Evolutionary conservation across 2,797 vertebrate genomes (phyloP).

Genomic region (Pangasius macronema): DNA sequence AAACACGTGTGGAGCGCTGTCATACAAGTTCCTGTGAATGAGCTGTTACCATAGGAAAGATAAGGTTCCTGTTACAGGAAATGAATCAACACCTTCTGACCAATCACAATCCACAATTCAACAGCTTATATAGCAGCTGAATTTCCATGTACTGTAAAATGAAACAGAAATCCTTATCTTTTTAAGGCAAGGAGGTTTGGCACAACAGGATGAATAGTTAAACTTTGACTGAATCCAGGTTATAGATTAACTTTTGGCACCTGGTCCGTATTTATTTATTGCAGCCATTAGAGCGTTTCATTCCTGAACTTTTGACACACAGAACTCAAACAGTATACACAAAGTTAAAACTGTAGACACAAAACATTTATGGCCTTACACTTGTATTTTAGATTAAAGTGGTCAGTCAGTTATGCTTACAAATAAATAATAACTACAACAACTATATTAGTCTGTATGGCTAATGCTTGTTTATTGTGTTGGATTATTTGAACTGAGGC

Average conservation of each 20-base stretch:
- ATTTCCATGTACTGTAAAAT: background rate
- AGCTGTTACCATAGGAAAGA: too few relatives aligned
- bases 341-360: background rate
- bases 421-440: background rate
- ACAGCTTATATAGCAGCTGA: background rate
- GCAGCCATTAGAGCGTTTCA: background rate
- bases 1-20: too few relatives aligned
- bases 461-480: background rate
- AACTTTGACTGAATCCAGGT: background rate
- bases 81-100: too few relatives aligned
- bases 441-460: background rate
- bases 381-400: background rate
- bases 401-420: background rate
- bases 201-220: background rate
- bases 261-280: background rate
- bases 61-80: too few relatives aligned
- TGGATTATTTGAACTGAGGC: background rate
- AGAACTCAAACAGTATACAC: background rate
- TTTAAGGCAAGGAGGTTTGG: background rate
- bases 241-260: background rate
- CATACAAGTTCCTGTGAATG: too few relatives aligned
- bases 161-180: background rate
- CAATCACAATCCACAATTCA: background rate
- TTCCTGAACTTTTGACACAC: background rate
- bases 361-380: too few relatives aligned